Evolutionary conservation across 2,113 vertebrate species (phyloP).

Genomic region (Lycaon pictus): DNA sequence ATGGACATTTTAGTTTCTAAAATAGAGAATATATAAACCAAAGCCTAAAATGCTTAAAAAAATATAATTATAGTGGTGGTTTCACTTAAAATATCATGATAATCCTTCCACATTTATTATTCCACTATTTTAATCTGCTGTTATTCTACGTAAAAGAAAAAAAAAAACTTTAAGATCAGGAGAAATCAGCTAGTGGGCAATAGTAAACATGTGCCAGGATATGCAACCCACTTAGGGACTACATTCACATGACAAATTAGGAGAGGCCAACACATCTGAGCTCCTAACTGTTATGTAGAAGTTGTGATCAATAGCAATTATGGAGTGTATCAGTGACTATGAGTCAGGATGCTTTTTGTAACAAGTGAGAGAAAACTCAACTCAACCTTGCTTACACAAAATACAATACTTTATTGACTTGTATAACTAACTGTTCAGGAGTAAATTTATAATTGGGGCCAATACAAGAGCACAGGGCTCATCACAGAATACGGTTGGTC

Average conservation of each 20-base stretch:
- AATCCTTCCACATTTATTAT: background rate
- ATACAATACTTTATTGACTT: background rate
- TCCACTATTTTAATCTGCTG: background rate
- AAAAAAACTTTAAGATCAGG: background rate
- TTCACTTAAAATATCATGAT: background rate
- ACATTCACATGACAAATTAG: background rate
- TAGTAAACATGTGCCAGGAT: no score
- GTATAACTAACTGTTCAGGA: background rate
- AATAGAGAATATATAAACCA: background rate
- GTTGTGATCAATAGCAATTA: constrained; percentile 43
- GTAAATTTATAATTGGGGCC: background rate
- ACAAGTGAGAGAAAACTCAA: background rate
- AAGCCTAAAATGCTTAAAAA: background rate
- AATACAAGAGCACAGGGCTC: no score
- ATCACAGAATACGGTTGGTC: background rate
- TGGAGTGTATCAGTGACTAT: background rate
- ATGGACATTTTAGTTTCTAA: background rate
- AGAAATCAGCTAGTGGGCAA: background rate
- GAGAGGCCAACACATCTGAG: background rate
- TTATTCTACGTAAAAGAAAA: background rate
- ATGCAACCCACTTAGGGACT: background rate
- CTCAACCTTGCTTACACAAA: background rate
- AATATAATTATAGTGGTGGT: background rate
- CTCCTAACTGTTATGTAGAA: background rate
- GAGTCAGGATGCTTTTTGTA: background rate